Evolutionary conservation across 2,113 vertebrate species (phyloP), one percentile per base, ranked within the genome.

Genomic region (Grammomys surdaster): DNA sequence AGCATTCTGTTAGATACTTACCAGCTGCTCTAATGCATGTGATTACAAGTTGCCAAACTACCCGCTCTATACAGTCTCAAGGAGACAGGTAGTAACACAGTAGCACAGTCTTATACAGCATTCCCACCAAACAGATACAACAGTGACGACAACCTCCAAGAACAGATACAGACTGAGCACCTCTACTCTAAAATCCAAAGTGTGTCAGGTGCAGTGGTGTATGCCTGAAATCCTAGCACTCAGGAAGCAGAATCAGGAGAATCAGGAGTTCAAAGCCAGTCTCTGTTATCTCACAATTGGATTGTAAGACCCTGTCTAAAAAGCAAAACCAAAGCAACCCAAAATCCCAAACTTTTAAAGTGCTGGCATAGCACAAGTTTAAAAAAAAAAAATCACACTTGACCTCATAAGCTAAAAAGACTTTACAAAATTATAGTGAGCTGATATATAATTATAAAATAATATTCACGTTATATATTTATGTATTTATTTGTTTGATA

Each of bases 91-190:
- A 60, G 46, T 60, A 36, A 20, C 70, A 36, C 5, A 78, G 46
- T 0, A 70, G 5, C 28, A 46, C 5, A 56, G 22, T 31, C 19
- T 51, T 14, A 67, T 0, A 16, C 0, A 77, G 33, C 19, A 33
- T 70, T n/a, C 70, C 78, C 43, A 94, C 16, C 60, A 87, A 24
- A 69, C 1, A 86, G 10, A 76, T 3, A 72, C 3, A 43, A 75
- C 56, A 84, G 58, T 46, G 60, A 78, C 0, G 43, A 26, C 33
- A 24, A 19, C 22, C 46, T 48, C 46, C 48, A 84, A 82, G 94
- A 51, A 80, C 43, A 56, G 33, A 33, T 14, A 40, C 3, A 58
- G 13, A 40, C 24, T 80, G 51, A 88, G 51, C n/a, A 80, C 56
- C 9, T 20, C 17, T 40, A 76, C 82, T 40, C 9, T 46, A 20